phyloP scores from a whole-genome alignment of 2,888 invertebrate species.

The Leucozona laternaria region DNA sequence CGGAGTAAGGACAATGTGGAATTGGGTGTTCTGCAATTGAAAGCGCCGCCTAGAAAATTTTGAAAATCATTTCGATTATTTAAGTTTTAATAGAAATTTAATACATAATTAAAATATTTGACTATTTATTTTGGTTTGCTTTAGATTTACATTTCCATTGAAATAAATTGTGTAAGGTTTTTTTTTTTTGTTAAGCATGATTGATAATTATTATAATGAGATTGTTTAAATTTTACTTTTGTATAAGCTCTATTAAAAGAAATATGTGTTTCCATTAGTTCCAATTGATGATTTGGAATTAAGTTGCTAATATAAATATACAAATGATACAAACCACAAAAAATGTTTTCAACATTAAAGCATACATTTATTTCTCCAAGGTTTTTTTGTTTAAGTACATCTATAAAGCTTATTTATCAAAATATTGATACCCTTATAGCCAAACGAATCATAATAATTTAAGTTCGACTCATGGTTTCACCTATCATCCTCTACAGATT shows the following conservation, averaged over 20 bases:
- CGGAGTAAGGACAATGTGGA: constrained; percentile 70
- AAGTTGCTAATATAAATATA: constrained; percentile 32
- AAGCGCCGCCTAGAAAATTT: constrained; percentile 83
- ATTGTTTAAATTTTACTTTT: constrained; percentile 19
- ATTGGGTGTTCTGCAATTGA: constrained; percentile 80
- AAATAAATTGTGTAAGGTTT: constrained; percentile 27
- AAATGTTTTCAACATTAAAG: background rate
- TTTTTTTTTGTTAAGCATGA: background rate
- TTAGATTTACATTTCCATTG: constrained; percentile 4
- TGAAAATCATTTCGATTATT: constrained; percentile 72
- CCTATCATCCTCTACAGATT: too few relatives aligned
- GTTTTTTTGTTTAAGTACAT: too few relatives aligned
- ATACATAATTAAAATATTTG: constrained; percentile 21
- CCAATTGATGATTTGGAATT: constrained; percentile 22
- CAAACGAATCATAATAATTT: too few relatives aligned
- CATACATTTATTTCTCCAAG: background rate
- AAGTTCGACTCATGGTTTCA: too few relatives aligned
- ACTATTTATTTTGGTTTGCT: constrained; percentile 9
- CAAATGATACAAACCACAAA: constrained; percentile 1
- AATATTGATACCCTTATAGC: too few relatives aligned
- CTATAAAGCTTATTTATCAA: too few relatives aligned
- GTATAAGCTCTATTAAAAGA: constrained; percentile 17
- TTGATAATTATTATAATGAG: constrained; percentile 10
- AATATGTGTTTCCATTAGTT: constrained; percentile 5
- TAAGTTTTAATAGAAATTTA: constrained; percentile 47